Conservation (phyloP, 2,113 vertebrate species). For the Tichodroma muraria region DNA sequence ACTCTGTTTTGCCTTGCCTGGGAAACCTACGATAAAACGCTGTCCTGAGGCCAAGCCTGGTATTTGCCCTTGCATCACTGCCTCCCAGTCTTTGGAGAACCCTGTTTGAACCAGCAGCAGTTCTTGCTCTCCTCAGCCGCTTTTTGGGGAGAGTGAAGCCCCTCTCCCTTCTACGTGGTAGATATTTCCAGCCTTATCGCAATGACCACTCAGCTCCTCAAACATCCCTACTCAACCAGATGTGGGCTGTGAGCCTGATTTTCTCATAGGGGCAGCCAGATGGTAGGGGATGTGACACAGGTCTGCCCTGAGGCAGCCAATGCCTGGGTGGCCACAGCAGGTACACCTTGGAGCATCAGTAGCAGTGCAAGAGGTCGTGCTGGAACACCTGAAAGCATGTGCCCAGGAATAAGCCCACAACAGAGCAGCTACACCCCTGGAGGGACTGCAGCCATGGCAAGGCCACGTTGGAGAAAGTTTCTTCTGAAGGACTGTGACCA, state of each 20-base stretch:
- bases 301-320: neutral
- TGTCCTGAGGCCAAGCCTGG: neutral
- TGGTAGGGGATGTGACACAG: neutral
- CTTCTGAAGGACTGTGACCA: neutral
- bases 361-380: neutral
- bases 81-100: neutral
- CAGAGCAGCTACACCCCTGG: neutral
- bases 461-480: neutral
- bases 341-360: neutral
- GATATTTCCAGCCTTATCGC: neutral
- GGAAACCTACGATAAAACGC: neutral
- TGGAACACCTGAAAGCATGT: neutral
- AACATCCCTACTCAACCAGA: neutral
- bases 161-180: rapidly evolving
- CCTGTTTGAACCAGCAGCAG: neutral
- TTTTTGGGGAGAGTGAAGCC: neutral
- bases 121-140: neutral
- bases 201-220: neutral
- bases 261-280: neutral
- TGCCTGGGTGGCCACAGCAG: neutral
- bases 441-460: neutral
- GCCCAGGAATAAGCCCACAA: neutral
- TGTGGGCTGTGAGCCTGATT: neutral
- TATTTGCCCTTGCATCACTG: neutral
- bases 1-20: neutral